Base-by-base conservation (phyloP, 2,113 vertebrate genomes). In the Mus spicilegus region DNA sequence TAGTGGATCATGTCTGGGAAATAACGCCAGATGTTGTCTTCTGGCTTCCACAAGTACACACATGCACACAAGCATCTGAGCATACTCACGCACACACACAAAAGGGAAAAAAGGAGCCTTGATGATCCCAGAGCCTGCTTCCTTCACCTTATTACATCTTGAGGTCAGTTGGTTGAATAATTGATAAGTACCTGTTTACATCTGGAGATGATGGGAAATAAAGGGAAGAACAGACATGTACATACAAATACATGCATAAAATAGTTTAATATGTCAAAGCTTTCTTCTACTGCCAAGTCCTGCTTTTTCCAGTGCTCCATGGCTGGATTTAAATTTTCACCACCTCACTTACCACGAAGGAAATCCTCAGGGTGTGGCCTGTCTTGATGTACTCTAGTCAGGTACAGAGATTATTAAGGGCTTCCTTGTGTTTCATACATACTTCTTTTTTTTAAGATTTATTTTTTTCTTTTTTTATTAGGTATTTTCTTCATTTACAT, bases 371-470 rank as follows among this genome's bases (percentile, higher is more conserved):
- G 39, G 39, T 65, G 61, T 46, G 82, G 84, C 42, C 46, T 46
- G 14, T 19, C 28, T 67, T 2, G 1, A 19, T 30, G n/a, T 2
- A 17, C n/a, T 42, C 82, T 28, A 49, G 22, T n/a, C 11, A 24
- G 16, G 46, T 5, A 2, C 0, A 5, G 28, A 56, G 0, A 0
- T 30, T 30, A 5, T 33, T 10, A 42, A 16, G 13, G 5, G 5
- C 20, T 76, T 46, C n/a, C 26, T 10, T 4, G 82, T 82, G 24
- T 49, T 22, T 90, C 82, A 11, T 56, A 26, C 5, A 82, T 19
- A 82, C 24, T 11, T 82, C 24, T 82, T 81, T 58, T 7, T 54
- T 56, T 80, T n/a, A n/a, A 7, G 54, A n/a, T 82, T 61, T n/a
- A 58, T 56, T 39, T 82, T 58, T 58, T n/a, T 42, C 42, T 42